Percentiles rank a stretch among this genome's conserved stretches.
phyloP scores from a whole-genome alignment of 2,797 vertebrate genomes.

The Acipenser oxyrinchus region DNA sequence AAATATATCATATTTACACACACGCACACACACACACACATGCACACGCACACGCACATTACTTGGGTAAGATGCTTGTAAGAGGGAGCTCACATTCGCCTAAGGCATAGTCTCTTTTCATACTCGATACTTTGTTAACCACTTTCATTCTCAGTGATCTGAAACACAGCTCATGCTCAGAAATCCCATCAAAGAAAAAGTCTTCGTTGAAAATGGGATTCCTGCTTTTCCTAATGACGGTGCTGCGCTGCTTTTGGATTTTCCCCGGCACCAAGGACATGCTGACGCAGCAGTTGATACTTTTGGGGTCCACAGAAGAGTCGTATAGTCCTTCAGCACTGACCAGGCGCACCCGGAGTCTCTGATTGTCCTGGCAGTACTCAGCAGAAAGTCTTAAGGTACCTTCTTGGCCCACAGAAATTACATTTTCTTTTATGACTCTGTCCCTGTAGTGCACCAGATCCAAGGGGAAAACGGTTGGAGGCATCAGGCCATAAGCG shows the following conservation, averaged over 20 bases:
- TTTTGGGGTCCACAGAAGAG: conserved; percentile 58
- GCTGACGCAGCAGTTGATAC: conserved; percentile 74
- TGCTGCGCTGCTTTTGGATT: conserved; percentile 73
- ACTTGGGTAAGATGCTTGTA: conserved; percentile 46
- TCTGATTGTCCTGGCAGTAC: conserved; percentile 64
- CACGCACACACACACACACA: neutral
- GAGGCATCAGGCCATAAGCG: conserved; percentile 51
- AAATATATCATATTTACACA: conserved; percentile 15
- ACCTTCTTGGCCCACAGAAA: conserved; percentile 60
- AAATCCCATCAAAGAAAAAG: conserved; percentile 77
- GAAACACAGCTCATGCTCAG: conserved; percentile 60
- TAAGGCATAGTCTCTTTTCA: conserved; percentile 71
- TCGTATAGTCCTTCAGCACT: conserved; percentile 68
- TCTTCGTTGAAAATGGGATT: conserved; percentile 85
- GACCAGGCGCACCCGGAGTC: conserved; percentile 75
- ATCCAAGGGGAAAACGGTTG: conserved; percentile 61
- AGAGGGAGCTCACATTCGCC: conserved; percentile 60
- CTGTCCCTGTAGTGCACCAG: conserved; percentile 54
- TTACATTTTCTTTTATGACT: conserved; percentile 55
- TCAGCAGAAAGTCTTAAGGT: conserved; percentile 68
- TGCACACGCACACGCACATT: conserved; percentile 13
- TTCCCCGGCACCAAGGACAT: conserved; percentile 70
- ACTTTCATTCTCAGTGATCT: conserved; percentile 72
- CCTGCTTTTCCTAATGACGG: conserved; percentile 73
- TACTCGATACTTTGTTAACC: conserved; percentile 70